phyloP scores from a whole-genome alignment of 1,140 invertebrate species.

The Linepithema humile region DNA sequence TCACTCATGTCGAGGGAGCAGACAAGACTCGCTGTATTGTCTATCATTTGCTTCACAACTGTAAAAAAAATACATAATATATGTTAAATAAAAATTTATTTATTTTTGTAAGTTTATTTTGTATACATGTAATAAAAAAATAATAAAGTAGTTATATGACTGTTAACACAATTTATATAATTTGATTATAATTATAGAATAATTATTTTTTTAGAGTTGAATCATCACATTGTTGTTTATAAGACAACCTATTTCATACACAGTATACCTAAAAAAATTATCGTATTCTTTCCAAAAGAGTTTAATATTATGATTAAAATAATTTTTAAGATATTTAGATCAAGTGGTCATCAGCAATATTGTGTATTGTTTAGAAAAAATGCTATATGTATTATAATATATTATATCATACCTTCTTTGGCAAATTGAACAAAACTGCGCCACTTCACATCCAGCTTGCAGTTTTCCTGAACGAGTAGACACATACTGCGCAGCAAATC shows the following conservation, averaged over 20 bases:
- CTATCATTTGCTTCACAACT: conserved; percentile 74
- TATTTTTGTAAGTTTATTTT: conserved; percentile 7
- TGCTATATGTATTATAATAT: neutral
- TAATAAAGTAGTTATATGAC: neutral
- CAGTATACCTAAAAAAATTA: neutral
- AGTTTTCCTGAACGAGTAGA: conserved; percentile 69
- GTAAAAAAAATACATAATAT: conserved; percentile 30
- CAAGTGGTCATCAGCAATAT: too few relatives aligned
- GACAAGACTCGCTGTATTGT: conserved; percentile 37
- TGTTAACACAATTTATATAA: neutral
- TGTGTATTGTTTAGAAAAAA: neutral
- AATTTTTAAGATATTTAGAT: too few relatives aligned
- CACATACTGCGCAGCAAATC: conserved; percentile 72
- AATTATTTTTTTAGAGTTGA: neutral
- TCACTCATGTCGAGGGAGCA: conserved; percentile 10
- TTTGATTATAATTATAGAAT: neutral
- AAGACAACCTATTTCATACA: neutral
- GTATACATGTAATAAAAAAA: neutral
- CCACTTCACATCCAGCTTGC: conserved; percentile 60
- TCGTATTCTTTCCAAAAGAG: neutral
- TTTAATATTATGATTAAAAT: neutral
- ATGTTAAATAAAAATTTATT: neutral
- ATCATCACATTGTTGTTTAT: neutral
- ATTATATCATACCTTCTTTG: conserved; percentile 72
- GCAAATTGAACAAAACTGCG: conserved; percentile 68